A percentile compares a stretch with the other conserved stretches of the same genome.
These are phyloP conservation scores for Hoplostethus mediterraneus DNA, from an alignment of 2,797 vertebrate genomes.

Conservation along the genomic window DNA sequence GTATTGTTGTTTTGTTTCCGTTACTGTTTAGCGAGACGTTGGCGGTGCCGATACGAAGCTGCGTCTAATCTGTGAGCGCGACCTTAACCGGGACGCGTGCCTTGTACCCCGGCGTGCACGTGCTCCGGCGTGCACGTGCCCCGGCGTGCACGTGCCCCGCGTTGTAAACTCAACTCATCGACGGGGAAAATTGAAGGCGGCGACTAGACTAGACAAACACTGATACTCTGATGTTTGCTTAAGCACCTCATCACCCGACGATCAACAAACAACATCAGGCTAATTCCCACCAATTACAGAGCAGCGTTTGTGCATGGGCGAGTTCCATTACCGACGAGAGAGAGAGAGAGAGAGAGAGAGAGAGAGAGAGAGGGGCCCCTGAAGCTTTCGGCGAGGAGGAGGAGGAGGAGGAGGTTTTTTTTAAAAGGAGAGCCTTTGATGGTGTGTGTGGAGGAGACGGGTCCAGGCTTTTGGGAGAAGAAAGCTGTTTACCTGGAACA, in stretches of 20 bases:
- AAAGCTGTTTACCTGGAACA: conserved; percentile 88
- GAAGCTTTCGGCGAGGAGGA: conserved; percentile 43
- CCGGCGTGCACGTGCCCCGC: neutral
- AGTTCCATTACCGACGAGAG: conserved; percentile 65
- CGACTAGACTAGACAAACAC: conserved; percentile 29
- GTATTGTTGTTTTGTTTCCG: neutral
- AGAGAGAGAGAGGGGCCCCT: too few species aligned
- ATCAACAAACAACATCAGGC: conserved; percentile 62
- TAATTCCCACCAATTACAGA: conserved; percentile 67
- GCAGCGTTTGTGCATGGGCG: conserved; percentile 55
- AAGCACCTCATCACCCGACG: conserved; percentile 58
- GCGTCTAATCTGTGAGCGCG: neutral
- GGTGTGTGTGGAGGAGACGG: conserved; percentile 58
- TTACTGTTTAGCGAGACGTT: neutral
- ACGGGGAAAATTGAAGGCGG: conserved; percentile 23
- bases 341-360: too few species aligned
- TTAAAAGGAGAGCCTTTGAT: conserved; percentile 59
- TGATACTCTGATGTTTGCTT: conserved; percentile 46
- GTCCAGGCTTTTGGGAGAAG: conserved; percentile 63
- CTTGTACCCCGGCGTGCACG: neutral
- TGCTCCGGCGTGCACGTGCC: neutral
- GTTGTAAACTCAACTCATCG: neutral
- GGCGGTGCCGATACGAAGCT: neutral
- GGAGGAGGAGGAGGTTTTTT: conserved; percentile 50
- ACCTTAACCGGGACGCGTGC: neutral